phyloP scores from a whole-genome alignment of 2,888 invertebrate genomes.

The Callyntrura guangdongensis region DNA sequence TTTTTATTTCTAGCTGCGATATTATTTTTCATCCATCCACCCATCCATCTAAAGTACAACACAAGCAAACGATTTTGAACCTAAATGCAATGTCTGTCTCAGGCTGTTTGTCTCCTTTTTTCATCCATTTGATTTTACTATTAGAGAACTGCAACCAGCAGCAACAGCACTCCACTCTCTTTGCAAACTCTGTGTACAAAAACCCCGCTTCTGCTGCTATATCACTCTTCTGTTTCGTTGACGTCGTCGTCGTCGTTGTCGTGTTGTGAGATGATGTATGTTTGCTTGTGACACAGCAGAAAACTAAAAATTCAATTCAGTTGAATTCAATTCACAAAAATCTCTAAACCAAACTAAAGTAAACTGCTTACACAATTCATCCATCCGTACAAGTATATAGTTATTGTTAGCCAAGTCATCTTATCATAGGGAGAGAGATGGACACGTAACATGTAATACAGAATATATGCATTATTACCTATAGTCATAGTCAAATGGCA shows the following conservation, averaged over 20 bases:
- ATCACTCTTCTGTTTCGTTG: slow-evolving; percentile 38
- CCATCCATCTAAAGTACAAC: slow-evolving; percentile 46
- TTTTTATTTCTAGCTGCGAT: slow-evolving; percentile 37
- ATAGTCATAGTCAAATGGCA: slow-evolving; percentile 14
- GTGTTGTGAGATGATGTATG: slow-evolving; percentile 74
- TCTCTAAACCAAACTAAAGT: slow-evolving; percentile 77
- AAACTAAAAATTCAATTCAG: slow-evolving; percentile 73
- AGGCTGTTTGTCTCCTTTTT: slow-evolving; percentile 67
- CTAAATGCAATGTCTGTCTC: slow-evolving; percentile 56
- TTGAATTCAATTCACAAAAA: slow-evolving; percentile 74
- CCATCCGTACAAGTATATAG: slow-evolving; percentile 63
- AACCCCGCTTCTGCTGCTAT: slow-evolving; percentile 20
- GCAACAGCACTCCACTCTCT: background rate
- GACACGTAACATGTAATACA: slow-evolving; percentile 18
- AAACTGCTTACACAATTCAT: slow-evolving; percentile 74
- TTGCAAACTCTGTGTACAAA: background rate
- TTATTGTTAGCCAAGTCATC: slow-evolving; percentile 56
- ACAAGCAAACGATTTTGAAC: slow-evolving; percentile 59
- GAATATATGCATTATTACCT: background rate
- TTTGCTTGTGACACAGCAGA: slow-evolving; percentile 78
- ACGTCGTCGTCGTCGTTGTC: slow-evolving; percentile 54
- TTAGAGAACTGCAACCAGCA: background rate
- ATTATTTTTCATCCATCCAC: slow-evolving; percentile 41
- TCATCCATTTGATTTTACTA: slow-evolving; percentile 66
- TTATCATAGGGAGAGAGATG: slow-evolving; percentile 36